Evolutionary conservation across 2,797 vertebrate species (phyloP).

Genomic region (Yasuhikotakia modesta): DNA sequence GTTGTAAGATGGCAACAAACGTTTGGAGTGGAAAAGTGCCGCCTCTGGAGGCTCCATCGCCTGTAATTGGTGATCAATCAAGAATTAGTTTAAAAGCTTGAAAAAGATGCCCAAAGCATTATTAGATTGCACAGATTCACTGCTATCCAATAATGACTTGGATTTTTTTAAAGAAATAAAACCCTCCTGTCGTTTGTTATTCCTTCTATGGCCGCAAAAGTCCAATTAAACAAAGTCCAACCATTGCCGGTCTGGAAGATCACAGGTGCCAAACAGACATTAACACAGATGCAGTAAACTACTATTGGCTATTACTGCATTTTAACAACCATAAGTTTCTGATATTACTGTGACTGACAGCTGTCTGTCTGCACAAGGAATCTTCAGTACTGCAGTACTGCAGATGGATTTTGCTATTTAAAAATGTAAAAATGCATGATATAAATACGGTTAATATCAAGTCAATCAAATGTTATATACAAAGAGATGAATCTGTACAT

Average conservation of each 20-base stretch:
- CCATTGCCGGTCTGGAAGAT: constrained; percentile 31
- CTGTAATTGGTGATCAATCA: constrained; percentile 79
- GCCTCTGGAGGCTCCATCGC: constrained; percentile 66
- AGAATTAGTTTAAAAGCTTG: constrained; percentile 74
- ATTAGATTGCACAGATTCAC: constrained; percentile 74
- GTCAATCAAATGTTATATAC: too few species aligned
- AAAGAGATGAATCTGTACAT: too few species aligned
- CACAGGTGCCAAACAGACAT: too few species aligned
- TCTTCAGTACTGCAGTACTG: too few species aligned
- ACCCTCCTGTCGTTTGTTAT: constrained; percentile 57
- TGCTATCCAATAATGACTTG: constrained; percentile 74
- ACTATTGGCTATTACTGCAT: too few species aligned
- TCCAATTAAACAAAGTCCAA: constrained; percentile 57
- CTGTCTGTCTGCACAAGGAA: too few species aligned
- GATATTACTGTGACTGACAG: too few species aligned
- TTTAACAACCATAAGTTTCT: too few species aligned
- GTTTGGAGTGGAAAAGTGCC: constrained; percentile 46
- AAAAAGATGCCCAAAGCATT: constrained; percentile 75
- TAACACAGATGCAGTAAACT: too few species aligned
- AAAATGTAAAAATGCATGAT: too few species aligned
- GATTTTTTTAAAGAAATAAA: constrained; percentile 62
- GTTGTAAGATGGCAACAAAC: constrained; percentile 57
- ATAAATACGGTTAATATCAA: too few species aligned
- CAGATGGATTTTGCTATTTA: too few species aligned
- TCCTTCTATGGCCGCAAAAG: constrained; percentile 45